Evolutionary conservation across 2,113 vertebrate genomes (phyloP).

Genomic region (Apaloderma vittatum): DNA sequence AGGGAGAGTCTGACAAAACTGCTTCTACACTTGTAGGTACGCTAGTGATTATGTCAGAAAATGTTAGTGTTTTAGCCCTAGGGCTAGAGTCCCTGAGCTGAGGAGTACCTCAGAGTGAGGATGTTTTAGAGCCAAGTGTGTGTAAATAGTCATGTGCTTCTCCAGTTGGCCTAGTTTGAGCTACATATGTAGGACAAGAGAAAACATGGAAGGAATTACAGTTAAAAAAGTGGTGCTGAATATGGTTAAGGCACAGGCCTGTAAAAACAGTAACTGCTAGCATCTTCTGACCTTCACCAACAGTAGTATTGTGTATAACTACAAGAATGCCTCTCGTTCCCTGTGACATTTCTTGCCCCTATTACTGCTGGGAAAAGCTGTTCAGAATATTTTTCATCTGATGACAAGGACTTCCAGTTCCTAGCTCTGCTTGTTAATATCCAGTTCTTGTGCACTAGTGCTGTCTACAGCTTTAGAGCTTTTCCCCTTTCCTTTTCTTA

Average conservation of each 20-base stretch:
- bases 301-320: neutral
- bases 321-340: neutral
- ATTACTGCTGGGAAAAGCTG: neutral
- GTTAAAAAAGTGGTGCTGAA: neutral
- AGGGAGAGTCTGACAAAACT: neutral
- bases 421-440: neutral
- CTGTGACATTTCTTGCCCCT: neutral
- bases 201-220: neutral
- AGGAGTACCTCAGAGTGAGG: neutral
- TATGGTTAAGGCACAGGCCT: neutral
- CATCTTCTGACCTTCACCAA: neutral
- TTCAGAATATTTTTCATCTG: neutral
- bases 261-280: neutral
- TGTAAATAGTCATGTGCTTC: neutral
- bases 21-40: neutral
- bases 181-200: fast-evolving
- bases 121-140: neutral
- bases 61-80: neutral
- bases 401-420: neutral
- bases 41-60: neutral
- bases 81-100: neutral
- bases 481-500: neutral
- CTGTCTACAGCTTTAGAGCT: neutral
- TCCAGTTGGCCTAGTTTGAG: neutral
- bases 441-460: neutral